Evolutionary conservation across 2,113 vertebrate genomes (phyloP).

Genomic region (Malurus alboscapulatus): DNA sequence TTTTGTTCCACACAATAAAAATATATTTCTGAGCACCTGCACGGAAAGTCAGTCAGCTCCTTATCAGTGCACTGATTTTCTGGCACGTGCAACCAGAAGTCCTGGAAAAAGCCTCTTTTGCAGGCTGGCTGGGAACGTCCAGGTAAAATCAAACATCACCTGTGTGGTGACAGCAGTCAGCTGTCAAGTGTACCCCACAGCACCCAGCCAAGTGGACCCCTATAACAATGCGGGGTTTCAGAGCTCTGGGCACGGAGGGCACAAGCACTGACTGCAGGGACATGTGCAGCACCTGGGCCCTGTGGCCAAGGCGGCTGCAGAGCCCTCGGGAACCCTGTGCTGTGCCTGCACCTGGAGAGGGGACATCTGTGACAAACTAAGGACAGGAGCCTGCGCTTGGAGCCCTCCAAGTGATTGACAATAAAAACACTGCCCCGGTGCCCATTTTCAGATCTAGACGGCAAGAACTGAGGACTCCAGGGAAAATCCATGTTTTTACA

Average conservation of each 20-base stretch:
- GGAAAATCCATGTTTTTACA: slow-evolving; percentile 27
- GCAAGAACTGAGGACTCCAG: not conserved
- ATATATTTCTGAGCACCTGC: not conserved
- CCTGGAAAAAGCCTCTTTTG: not conserved
- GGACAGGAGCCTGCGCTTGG: not conserved
- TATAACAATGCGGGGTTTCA: not conserved
- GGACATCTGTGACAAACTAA: not conserved
- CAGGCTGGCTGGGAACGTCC: not conserved
- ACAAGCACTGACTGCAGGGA: not conserved
- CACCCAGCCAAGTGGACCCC: not conserved
- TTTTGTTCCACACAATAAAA: not conserved
- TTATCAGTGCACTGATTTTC: not conserved
- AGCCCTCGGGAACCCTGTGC: not conserved
- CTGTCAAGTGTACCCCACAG: no score
- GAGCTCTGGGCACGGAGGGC: not conserved
- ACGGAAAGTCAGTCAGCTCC: not conserved
- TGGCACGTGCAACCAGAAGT: not conserved
- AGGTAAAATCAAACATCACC: not conserved
- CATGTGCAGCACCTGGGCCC: not conserved
- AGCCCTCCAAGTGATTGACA: slow-evolving; percentile 8
- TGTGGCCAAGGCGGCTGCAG: not conserved
- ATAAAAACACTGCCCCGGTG: slow-evolving; percentile 1
- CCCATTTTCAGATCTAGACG: slow-evolving; percentile 33
- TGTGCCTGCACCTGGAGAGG: not conserved
- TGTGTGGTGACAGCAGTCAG: not conserved